Percentiles rank a stretch among this genome's conserved stretches.
phyloP scores from a whole-genome alignment of 2,888 invertebrate genomes.

The Eristalinus sepulchralis region DNA sequence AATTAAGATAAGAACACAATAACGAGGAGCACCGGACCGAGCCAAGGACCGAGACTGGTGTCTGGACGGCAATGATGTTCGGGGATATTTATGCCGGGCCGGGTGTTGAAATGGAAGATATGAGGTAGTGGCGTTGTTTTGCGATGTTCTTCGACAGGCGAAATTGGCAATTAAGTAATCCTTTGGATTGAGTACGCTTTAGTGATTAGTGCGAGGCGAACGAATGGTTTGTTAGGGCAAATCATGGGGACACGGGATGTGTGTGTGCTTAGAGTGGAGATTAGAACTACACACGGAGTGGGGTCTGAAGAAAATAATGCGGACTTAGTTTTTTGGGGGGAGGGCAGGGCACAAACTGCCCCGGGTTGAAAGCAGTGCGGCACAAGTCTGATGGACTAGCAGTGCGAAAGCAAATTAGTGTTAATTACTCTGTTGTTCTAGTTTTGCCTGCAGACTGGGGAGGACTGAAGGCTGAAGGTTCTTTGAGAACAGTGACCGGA shows the following conservation, averaged over 20 bases:
- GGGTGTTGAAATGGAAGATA: background rate
- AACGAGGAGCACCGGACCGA: constrained; percentile 5
- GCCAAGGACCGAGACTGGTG: background rate
- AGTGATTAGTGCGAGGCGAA: constrained; percentile 3
- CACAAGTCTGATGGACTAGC: background rate
- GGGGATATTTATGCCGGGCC: background rate
- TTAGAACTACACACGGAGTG: background rate
- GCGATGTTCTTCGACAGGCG: background rate
- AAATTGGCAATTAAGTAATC: constrained; percentile 29
- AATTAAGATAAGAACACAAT: constrained; percentile 47
- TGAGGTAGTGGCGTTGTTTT: background rate
- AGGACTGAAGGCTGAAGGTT: background rate
- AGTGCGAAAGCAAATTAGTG: background rate
- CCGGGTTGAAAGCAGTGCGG: background rate
- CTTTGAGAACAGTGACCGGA: background rate
- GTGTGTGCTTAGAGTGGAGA: background rate
- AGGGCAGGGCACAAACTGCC: background rate
- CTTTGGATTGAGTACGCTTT: constrained; percentile 19
- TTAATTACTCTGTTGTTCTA: background rate
- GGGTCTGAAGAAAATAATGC: background rate
- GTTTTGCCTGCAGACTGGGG: background rate
- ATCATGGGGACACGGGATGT: background rate
- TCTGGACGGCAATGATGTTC: constrained; percentile 11
- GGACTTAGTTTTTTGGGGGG: background rate
- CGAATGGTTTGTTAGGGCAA: background rate